Percentiles rank a stretch among this genome's conserved stretches.
Conservation (phyloP, 2,797 vertebrate species). For the Clarias platycephalus region DNA sequence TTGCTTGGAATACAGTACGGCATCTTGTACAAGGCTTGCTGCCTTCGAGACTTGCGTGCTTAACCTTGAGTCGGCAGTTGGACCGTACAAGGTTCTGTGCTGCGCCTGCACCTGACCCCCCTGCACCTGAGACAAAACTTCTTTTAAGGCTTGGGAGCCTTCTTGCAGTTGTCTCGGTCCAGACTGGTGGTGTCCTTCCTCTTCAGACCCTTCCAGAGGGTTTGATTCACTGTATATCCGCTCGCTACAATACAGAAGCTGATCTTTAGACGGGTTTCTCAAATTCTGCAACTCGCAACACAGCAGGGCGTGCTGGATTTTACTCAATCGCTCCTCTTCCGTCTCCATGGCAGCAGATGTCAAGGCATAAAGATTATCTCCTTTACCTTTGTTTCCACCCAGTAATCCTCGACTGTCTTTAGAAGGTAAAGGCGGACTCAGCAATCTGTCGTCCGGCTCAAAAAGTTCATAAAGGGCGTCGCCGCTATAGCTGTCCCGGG, state of each 20-base stretch:
- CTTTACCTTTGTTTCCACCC: constrained; percentile 64
- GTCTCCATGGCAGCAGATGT: constrained; percentile 80
- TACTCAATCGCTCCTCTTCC: constrained; percentile 77
- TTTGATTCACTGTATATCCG: constrained; percentile 60
- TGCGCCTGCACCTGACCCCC: constrained; percentile 54
- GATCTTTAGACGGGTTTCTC: constrained; percentile 66
- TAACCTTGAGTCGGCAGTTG: constrained; percentile 64
- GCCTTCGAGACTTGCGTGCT: constrained; percentile 52
- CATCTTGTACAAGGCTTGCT: constrained; percentile 65
- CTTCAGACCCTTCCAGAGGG: constrained; percentile 64
- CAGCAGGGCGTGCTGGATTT: constrained; percentile 81
- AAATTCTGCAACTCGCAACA: constrained; percentile 79
- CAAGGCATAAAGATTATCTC: constrained; percentile 69
- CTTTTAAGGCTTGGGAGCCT: constrained; percentile 50
- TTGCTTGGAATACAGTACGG: constrained; percentile 60
- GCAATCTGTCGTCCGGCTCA: constrained; percentile 84
- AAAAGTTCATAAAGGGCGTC: constrained; percentile 97
- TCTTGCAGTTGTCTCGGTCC: constrained; percentile 50
- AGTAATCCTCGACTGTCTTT: constrained; percentile 77
- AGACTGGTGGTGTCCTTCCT: constrained; percentile 58
- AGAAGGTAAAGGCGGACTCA: constrained; percentile 78
- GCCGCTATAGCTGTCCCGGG: constrained; percentile 94
- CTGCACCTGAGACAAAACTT: constrained; percentile 50
- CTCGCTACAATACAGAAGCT: constrained; percentile 59
- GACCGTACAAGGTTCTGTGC: constrained; percentile 63